Percentiles rank a stretch among this genome's conserved stretches.
phyloP scores from a whole-genome alignment of 2,888 invertebrate genomes.

The Rhamphomyia laevipes region DNA sequence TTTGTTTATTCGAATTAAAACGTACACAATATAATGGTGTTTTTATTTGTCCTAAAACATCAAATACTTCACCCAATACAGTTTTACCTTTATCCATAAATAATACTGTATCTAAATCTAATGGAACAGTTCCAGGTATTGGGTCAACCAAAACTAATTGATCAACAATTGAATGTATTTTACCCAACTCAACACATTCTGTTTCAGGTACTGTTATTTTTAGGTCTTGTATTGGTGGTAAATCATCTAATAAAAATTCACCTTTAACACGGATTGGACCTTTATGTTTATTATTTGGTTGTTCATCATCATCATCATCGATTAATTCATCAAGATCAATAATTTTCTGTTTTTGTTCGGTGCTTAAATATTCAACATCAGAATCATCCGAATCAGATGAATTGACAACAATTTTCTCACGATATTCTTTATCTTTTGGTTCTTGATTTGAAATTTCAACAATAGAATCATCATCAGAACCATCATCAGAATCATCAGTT shows the following conservation, averaged over 20 bases:
- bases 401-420: background rate
- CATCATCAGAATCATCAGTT: background rate
- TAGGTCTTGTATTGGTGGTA: slow-evolving; percentile 72
- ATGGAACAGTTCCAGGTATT: slow-evolving; percentile 57
- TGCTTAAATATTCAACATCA: slow-evolving; percentile 1
- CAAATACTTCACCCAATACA: slow-evolving; percentile 64
- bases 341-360: background rate
- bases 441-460: background rate
- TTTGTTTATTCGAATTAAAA: slow-evolving; percentile 72
- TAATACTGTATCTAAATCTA: slow-evolving; percentile 77
- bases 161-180: slow-evolving; percentile 57
- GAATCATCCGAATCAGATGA: slow-evolving; percentile 9
- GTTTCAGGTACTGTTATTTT: slow-evolving; percentile 65
- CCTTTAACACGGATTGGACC: slow-evolving; percentile 23
- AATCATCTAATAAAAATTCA: slow-evolving; percentile 45
- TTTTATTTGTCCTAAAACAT: slow-evolving; percentile 79
- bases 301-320: slow-evolving; percentile 22
- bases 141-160: slow-evolving; percentile 67
- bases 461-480: background rate
- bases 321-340: slow-evolving; percentile 23
- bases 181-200: slow-evolving; percentile 62
- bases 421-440: background rate
- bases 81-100: slow-evolving; percentile 70
- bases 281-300: slow-evolving; percentile 3
- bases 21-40: slow-evolving; percentile 83